Conservation (phyloP, 2,113 vertebrate genomes). For the Emydocephalus ijimae region DNA sequence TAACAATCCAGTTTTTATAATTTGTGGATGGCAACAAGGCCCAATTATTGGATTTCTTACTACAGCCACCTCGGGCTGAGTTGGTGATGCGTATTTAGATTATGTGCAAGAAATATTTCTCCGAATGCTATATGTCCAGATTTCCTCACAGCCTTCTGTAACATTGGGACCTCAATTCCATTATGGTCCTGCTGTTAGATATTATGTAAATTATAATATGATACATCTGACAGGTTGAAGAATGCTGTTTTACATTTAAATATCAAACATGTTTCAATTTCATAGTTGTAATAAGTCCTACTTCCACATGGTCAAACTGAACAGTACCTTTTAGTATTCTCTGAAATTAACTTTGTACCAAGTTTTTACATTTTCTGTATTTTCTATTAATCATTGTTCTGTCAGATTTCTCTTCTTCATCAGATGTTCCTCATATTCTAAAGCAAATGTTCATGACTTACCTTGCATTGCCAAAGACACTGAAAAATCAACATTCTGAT, state of each 20-base stretch:
- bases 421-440: neutral
- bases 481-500: neutral
- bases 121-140: neutral
- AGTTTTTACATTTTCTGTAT: neutral
- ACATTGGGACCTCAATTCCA: neutral
- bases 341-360: neutral
- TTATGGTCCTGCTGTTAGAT: neutral
- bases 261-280: neutral
- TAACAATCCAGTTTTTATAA: neutral
- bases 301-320: neutral
- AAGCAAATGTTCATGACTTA: neutral
- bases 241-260: neutral
- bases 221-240: neutral
- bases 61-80: neutral
- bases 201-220: neutral
- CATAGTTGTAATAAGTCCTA: neutral
- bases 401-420: neutral
- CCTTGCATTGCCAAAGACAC: neutral
- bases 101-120: neutral
- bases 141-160: neutral
- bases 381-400: neutral
- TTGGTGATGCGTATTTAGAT: neutral
- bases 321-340: neutral
- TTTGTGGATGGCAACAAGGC: slow-evolving; percentile 3
- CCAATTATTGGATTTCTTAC: neutral